Evolutionary conservation across 2,888 invertebrate genomes (phyloP).

Genomic region (Molanna angustata): DNA sequence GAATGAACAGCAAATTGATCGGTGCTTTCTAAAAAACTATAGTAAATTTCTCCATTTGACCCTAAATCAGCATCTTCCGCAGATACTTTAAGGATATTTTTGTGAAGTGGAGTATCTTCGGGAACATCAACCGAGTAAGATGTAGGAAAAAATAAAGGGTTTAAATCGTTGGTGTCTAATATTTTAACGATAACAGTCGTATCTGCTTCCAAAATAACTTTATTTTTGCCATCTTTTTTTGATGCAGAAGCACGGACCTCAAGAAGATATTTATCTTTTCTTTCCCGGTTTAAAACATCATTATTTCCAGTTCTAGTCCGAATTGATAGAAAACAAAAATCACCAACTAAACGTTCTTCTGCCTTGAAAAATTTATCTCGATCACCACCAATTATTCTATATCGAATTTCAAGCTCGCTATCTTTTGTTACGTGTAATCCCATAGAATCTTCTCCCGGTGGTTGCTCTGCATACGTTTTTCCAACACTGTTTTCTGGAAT

Average conservation of each 20-base stretch:
- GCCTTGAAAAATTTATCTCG: constrained; percentile 90
- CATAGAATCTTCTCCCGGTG: constrained; percentile 71
- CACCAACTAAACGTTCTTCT: constrained; percentile 84
- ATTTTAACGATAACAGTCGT: constrained; percentile 69
- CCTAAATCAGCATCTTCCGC: constrained; percentile 97
- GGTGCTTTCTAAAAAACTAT: constrained; percentile 79
- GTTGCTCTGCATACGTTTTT: constrained; percentile 77
- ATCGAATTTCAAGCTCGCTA: constrained; percentile 64
- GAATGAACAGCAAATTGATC: constrained; percentile 92
- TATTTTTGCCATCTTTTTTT: constrained; percentile 56
- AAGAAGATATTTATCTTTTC: constrained; percentile 78
- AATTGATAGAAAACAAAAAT: constrained; percentile 90
- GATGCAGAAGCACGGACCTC: constrained; percentile 71
- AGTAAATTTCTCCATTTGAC: constrained; percentile 95
- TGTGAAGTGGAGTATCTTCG: constrained; percentile 85
- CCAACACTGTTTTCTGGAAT: constrained; percentile 91
- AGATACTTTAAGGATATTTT: constrained; percentile 71
- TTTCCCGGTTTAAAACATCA: constrained; percentile 90
- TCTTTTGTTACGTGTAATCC: constrained; percentile 64
- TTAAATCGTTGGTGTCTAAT: constrained; percentile 85
- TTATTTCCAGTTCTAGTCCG: constrained; percentile 84
- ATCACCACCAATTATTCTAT: constrained; percentile 85
- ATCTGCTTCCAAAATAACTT: constrained; percentile 66
- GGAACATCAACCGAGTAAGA: constrained; percentile 84
- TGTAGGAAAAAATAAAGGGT: constrained; percentile 88